Conservation (phyloP, 2,113 vertebrate species). For the Pyxicephalus adspersus region DNA sequence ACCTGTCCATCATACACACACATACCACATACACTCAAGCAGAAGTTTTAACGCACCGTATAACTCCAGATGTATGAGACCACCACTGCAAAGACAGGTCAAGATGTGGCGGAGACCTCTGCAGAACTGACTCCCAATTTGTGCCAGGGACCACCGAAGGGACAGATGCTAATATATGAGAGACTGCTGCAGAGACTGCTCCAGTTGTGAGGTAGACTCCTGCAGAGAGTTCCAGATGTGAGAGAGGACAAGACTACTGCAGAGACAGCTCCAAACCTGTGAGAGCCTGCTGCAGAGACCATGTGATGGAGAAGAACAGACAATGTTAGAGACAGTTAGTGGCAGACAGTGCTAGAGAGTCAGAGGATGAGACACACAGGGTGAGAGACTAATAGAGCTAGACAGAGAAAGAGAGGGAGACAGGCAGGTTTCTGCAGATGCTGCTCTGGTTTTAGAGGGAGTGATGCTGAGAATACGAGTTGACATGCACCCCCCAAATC, state of each 20-base stretch:
- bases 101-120: slow-evolving; percentile 36
- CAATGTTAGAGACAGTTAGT: slow-evolving; percentile 28
- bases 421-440: slow-evolving; percentile 49
- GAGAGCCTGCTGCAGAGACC: slow-evolving; percentile 51
- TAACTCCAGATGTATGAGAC: slow-evolving; percentile 51
- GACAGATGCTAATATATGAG: not conserved
- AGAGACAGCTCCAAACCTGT: slow-evolving; percentile 46
- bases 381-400: not conserved
- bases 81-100: slow-evolving; percentile 48
- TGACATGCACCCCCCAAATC: slow-evolving; percentile 50
- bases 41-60: slow-evolving; percentile 55
- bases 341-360: not conserved
- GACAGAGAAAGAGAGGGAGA: slow-evolving; percentile 4
- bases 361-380: slow-evolving; percentile 9
- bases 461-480: slow-evolving; percentile 57
- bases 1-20: slow-evolving; percentile 7
- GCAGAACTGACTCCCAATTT: not conserved
- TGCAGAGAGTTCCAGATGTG: slow-evolving; percentile 18
- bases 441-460: slow-evolving; percentile 55
- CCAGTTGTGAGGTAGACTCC: slow-evolving; percentile 18
- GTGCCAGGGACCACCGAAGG: not conserved
- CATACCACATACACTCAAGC: slow-evolving; percentile 21
- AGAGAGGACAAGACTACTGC: slow-evolving; percentile 40
- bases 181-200: slow-evolving; percentile 26
- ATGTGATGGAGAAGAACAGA: slow-evolving; percentile 50